Conservation (phyloP, 2,888 invertebrate species). For the Drosophila phalerata region DNA sequence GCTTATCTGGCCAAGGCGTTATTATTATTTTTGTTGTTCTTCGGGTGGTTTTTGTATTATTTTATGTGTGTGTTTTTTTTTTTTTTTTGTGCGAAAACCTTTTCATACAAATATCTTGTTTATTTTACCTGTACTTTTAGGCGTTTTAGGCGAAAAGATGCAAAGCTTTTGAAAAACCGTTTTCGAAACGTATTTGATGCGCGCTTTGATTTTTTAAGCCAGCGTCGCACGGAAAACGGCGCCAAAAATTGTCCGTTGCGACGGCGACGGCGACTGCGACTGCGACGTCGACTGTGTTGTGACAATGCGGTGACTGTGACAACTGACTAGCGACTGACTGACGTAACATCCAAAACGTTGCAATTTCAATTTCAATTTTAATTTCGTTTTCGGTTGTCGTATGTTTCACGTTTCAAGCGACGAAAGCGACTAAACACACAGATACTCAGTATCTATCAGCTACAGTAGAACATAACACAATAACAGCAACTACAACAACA, state of each 20-base stretch:
- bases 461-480: conserved; percentile 80
- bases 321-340: conserved; percentile 55
- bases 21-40: conserved; percentile 33
- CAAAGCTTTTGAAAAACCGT: conserved; percentile 40
- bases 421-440: conserved; percentile 82
- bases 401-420: conserved; percentile 83
- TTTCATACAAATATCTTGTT: conserved; percentile 38
- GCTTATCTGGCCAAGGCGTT: conserved; percentile 51
- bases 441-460: conserved; percentile 78
- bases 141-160: conserved; percentile 2
- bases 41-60: conserved; percentile 44
- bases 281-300: background rate
- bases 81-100: conserved; percentile 40
- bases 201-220: conserved; percentile 41
- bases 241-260: conserved; percentile 60
- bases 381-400: conserved; percentile 70
- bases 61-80: too few species aligned
- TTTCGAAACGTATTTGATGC: conserved; percentile 29
- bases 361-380: conserved; percentile 62
- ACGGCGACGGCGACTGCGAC: conserved; percentile 15
- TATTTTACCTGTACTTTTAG: conserved; percentile 57
- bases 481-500: conserved; percentile 51
- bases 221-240: conserved; percentile 58
- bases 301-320: conserved; percentile 33
- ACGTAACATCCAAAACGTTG: conserved; percentile 73